Conservation (phyloP, 2,797 vertebrate species). For the Eospalax fontanierii region DNA sequence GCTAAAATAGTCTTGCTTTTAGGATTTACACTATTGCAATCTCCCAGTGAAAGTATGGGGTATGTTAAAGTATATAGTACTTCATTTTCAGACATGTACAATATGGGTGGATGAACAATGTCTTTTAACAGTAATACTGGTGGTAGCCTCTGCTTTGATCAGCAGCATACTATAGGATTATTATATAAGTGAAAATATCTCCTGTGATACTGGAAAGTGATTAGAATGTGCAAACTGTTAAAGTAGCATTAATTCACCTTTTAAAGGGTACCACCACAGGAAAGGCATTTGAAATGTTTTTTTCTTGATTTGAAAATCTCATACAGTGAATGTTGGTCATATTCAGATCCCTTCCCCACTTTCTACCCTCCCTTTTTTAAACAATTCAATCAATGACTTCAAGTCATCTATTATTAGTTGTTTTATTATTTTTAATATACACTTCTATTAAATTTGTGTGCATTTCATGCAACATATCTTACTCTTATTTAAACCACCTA, state of each 20-base stretch:
- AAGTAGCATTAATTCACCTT: conserved; percentile 94
- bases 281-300: conserved; percentile 94
- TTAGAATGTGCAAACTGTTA: conserved; percentile 95
- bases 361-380: too few relatives aligned
- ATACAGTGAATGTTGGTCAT: too few relatives aligned
- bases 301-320: too few relatives aligned
- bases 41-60: conserved; percentile 93
- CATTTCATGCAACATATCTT: too few relatives aligned
- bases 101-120: conserved; percentile 93
- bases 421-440: too few relatives aligned
- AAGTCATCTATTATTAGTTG: too few relatives aligned
- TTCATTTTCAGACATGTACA: conserved; percentile 94
- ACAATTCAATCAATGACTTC: too few relatives aligned
- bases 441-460: too few relatives aligned
- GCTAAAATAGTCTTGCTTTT: conserved; percentile 97
- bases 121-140: conserved; percentile 96
- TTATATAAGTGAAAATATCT: conserved; percentile 95
- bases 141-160: conserved; percentile 94
- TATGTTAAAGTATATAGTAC: conserved; percentile 94
- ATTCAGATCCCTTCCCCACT: too few relatives aligned
- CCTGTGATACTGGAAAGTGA: conserved; percentile 93
- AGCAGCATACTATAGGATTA: conserved; percentile 94
- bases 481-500: too few relatives aligned
- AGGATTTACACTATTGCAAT: conserved; percentile 94
- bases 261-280: conserved; percentile 95